A percentile compares a stretch with the other conserved stretches of the same genome.
These are phyloP conservation scores for Pelobates cultripes DNA, from an alignment of 2,797 vertebrate genomes.

Conservation along the genomic window DNA sequence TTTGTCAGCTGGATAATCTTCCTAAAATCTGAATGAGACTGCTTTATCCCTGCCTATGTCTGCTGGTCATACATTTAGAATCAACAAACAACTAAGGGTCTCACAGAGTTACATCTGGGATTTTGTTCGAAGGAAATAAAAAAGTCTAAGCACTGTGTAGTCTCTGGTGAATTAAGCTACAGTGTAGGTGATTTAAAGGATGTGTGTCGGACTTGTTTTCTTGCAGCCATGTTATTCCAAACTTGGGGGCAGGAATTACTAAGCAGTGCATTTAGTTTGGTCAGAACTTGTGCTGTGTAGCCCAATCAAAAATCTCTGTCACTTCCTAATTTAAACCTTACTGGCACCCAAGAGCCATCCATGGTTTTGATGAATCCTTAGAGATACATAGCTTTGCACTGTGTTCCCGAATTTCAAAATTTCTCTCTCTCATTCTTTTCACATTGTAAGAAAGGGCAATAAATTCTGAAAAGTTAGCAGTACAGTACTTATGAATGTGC, in stretches of 20 bases:
- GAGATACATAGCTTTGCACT: too few relatives aligned
- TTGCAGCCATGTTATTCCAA: neutral
- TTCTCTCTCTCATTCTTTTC: too few relatives aligned
- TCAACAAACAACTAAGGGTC: conserved; percentile 13
- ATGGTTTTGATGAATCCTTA: too few relatives aligned
- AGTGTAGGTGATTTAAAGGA: neutral
- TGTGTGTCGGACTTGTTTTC: neutral
- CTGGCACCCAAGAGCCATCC: too few relatives aligned
- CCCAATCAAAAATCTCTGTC: neutral
- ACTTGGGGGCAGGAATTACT: neutral
- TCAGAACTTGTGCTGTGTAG: neutral
- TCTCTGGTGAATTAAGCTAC: neutral
- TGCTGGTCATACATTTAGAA: conserved; percentile 16
- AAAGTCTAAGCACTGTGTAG: neutral
- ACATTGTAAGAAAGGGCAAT: too few relatives aligned
- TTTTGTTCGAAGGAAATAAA: neutral
- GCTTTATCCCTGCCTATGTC: conserved; percentile 26
- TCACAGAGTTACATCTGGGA: neutral
- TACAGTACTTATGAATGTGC: too few relatives aligned
- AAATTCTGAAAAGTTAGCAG: too few relatives aligned
- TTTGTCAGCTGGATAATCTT: conserved; percentile 49
- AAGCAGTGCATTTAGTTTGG: neutral
- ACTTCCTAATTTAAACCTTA: too few relatives aligned
- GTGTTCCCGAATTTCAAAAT: too few relatives aligned
- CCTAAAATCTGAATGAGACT: conserved; percentile 42